These are phyloP conservation scores for Leptinotarsa peninsularis DNA, from an alignment of 2,888 invertebrate genomes.

Conservation along the genomic window DNA sequence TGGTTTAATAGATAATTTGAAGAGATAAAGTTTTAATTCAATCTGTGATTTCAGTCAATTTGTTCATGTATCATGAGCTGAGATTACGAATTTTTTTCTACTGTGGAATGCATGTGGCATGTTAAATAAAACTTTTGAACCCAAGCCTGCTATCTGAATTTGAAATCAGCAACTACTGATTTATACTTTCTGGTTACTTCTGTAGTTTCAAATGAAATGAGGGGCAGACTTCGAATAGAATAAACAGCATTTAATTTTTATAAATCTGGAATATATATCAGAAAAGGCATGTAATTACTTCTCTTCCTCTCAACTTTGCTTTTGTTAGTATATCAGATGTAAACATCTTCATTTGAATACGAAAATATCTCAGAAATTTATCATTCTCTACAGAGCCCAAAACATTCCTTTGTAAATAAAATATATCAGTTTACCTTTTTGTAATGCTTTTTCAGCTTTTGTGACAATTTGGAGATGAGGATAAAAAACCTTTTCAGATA, in stretches of 20 bases:
- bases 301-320: neutral
- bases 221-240: no score
- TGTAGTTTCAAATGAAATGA: neutral
- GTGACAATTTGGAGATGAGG: no score
- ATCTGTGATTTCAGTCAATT: neutral
- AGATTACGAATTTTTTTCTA: neutral
- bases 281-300: neutral
- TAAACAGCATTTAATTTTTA: no score
- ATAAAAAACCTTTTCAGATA: no score
- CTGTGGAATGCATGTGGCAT: neutral
- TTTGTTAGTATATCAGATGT: neutral
- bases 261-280: neutral
- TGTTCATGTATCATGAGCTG: neutral
- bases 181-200: neutral
- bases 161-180: neutral
- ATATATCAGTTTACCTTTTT: no score
- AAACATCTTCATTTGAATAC: neutral
- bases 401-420: neutral
- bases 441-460: no score
- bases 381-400: no score
- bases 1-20: no score
- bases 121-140: neutral
- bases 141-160: neutral
- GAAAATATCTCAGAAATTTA: neutral
- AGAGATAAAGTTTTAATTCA: no score